Evolutionary conservation across 2,888 invertebrate genomes (phyloP).

Genomic region (Mythimna albipuncta): DNA sequence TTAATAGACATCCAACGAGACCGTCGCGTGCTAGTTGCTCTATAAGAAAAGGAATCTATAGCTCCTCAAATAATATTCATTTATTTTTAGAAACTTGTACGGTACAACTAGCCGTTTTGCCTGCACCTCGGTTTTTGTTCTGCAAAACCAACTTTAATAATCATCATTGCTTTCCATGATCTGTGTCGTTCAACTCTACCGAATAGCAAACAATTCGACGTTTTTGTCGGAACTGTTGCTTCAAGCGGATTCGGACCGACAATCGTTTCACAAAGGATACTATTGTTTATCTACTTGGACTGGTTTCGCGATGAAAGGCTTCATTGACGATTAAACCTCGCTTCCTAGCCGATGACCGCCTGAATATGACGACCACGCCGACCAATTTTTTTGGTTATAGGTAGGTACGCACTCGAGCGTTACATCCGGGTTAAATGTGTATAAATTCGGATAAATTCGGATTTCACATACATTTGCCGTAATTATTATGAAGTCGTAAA

Average conservation of each 20-base stretch:
- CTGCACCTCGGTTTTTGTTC: slow-evolving; percentile 43
- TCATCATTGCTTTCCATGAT: slow-evolving; percentile 38
- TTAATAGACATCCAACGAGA: slow-evolving; percentile 71
- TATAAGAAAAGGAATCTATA: slow-evolving; percentile 64
- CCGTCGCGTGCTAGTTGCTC: slow-evolving; percentile 66
- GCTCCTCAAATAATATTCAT: slow-evolving; percentile 47
- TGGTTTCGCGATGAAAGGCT: slow-evolving; percentile 79
- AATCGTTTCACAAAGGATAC: slow-evolving; percentile 73
- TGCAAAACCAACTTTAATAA: slow-evolving; percentile 41
- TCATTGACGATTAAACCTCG: slow-evolving; percentile 75
- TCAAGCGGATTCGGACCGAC: slow-evolving; percentile 45
- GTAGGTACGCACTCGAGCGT: slow-evolving; percentile 63
- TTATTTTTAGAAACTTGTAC: slow-evolving; percentile 56
- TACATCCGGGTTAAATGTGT: slow-evolving; percentile 61
- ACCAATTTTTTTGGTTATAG: slow-evolving; percentile 67
- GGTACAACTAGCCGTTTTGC: slow-evolving; percentile 44
- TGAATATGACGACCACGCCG: slow-evolving; percentile 73
- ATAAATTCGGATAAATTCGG: slow-evolving; percentile 35
- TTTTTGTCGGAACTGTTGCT: slow-evolving; percentile 50
- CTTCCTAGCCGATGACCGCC: slow-evolving; percentile 69
- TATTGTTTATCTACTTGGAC: slow-evolving; percentile 78
- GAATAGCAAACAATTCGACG: slow-evolving; percentile 38
- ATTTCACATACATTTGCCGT: slow-evolving; percentile 49
- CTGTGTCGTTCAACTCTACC: slow-evolving; percentile 51
- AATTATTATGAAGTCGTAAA: slow-evolving; percentile 52